Base-by-base conservation (phyloP, 2,888 invertebrate species). In the Leucania comma region DNA sequence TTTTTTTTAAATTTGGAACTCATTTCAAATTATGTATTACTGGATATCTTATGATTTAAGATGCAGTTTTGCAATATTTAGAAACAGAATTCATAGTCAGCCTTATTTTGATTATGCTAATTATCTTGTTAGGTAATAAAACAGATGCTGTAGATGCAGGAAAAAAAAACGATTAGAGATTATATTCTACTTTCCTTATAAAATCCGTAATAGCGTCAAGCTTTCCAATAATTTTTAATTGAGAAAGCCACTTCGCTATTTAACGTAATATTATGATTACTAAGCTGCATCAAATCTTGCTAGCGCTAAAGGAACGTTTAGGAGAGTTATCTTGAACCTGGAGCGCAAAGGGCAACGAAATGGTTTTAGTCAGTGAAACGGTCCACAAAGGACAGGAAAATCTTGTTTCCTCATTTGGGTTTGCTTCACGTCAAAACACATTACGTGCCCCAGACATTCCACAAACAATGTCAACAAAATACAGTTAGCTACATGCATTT, bases 401-500 rank as follows among this genome's bases (percentile, higher is more conserved):
- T n/a, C 14, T 20, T 20, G 5, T 42, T 17, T 42, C 42, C 42
- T 20, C 17, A 42, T 42, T 42, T 5, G 1, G 12, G 22, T 22
- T 3, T 14, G 20, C 4, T 6, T 20, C 9, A 5, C 54, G 14
- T n/a, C 6, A 35, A 20, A 35, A 54, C 17, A 12, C 42, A 17
- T 42, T 35, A 35, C 4, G 14, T 22, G 0, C n/a, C n/a, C 8
- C n/a, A 68, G n/a, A 12, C 0, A 38, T 38, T 29, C 10, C 14
- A 57, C 1, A 42, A 56, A 67, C 1, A 32, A 20, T 5, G 4
- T 24, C 4, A 38, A 51, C 22, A 17, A 26, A 57, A n/a, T 12
- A 26, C 8, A 35, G 9, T 75, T 80, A 79, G 26, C 38, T 1
- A 29, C 3, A 50, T 48, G 6, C 22, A 46, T 59, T 48, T 59